Conservation (phyloP, 2,888 invertebrate species). For the Beris chalybata region DNA sequence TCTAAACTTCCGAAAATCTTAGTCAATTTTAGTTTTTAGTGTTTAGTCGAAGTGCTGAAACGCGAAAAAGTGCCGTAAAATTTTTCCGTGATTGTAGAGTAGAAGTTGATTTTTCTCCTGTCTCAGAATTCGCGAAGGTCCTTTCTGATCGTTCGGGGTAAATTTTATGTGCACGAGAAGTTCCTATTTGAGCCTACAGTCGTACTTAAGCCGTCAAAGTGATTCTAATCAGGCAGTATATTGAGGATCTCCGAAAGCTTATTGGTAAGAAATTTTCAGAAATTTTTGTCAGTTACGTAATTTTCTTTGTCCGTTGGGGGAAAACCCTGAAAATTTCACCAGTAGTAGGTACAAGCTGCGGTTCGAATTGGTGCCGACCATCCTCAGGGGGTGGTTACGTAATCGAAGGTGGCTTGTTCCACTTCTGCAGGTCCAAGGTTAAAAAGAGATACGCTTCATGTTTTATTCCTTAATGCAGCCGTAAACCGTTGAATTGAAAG, state of each 20-base stretch:
- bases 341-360: not conserved
- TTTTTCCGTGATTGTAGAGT: slow-evolving; percentile 9
- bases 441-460: no score
- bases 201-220: slow-evolving; percentile 53
- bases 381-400: slow-evolving; percentile 22
- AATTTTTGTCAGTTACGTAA: slow-evolving; percentile 19
- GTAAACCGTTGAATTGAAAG: no score
- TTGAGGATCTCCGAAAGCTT: slow-evolving; percentile 58
- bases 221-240: slow-evolving; percentile 58
- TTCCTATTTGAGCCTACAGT: slow-evolving; percentile 39
- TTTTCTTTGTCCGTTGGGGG: slow-evolving; percentile 7
- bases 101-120: slow-evolving; percentile 32
- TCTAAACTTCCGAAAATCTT: slow-evolving; percentile 13
- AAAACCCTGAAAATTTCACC: slow-evolving; percentile 13
- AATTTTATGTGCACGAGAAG: slow-evolving; percentile 39
- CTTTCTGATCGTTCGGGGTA: slow-evolving; percentile 35
- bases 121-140: slow-evolving; percentile 24
- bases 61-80: not conserved
- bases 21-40: slow-evolving; percentile 25
- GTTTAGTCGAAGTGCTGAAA: slow-evolving; percentile 3
- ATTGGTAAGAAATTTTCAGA: slow-evolving; percentile 51
- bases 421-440: no score
- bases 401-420: not conserved
- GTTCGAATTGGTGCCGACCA: slow-evolving; percentile 34
- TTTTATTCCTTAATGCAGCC: no score